Percentiles rank a stretch among this genome's conserved stretches.
These are phyloP conservation scores for Fragum sueziense DNA, from an alignment of 2,888 invertebrate genomes.

Conservation along the genomic window DNA sequence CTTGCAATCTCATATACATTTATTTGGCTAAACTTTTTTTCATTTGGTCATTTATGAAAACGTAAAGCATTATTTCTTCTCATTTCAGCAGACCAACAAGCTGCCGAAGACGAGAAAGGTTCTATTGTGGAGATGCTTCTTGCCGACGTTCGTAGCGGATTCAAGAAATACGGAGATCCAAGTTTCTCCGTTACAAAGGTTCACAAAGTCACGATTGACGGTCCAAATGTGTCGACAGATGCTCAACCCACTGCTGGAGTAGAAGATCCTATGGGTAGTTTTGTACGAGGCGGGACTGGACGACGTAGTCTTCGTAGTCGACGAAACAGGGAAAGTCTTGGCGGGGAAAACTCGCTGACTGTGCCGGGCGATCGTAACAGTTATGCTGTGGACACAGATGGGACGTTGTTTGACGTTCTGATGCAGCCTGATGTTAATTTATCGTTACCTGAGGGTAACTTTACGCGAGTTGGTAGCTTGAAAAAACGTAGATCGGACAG, in stretches of 20 bases:
- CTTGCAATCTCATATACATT: too few species aligned
- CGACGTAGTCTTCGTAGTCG: constrained; percentile 65
- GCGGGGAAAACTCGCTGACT: constrained; percentile 55
- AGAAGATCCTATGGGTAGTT: constrained; percentile 47
- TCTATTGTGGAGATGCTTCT: constrained; percentile 79
- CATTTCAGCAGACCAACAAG: constrained; percentile 24
- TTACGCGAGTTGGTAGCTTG: constrained; percentile 75
- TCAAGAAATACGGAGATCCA: constrained; percentile 72
- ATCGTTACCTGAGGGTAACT: constrained; percentile 56
- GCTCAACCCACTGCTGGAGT: constrained; percentile 32
- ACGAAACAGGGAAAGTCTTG: constrained; percentile 42
- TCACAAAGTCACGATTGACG: constrained; percentile 71
- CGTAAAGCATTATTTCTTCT: not conserved
- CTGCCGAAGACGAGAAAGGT: constrained; percentile 67
- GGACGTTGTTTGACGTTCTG: constrained; percentile 71
- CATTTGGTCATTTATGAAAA: not conserved
- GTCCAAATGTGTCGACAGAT: constrained; percentile 44
- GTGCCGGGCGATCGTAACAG: constrained; percentile 61
- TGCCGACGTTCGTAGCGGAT: constrained; percentile 79
- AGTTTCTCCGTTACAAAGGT: constrained; percentile 77
- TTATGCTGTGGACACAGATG: constrained; percentile 69
- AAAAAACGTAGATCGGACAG: constrained; percentile 70
- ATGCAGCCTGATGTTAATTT: constrained; percentile 64
- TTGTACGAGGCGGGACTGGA: constrained; percentile 69
- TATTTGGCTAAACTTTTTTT: too few species aligned